Conservation (phyloP, 2,113 vertebrate species). For the Tyrannus savana region DNA sequence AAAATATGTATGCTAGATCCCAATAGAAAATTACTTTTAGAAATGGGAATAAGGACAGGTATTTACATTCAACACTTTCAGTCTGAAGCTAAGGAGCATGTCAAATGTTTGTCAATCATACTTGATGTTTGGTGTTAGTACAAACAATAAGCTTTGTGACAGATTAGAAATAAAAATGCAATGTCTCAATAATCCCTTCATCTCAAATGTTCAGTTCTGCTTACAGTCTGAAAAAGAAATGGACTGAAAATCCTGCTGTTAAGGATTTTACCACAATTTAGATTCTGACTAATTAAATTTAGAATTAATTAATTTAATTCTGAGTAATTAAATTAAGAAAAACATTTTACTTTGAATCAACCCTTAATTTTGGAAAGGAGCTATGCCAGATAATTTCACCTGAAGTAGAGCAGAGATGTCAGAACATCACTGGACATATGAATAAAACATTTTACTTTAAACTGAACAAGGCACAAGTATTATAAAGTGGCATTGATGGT, state of each 20-base stretch:
- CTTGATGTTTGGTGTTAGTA: not conserved
- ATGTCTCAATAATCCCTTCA: not conserved
- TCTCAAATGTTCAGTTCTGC: not conserved
- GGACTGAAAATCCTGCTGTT: not conserved
- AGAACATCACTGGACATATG: not conserved
- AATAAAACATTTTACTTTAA: not conserved
- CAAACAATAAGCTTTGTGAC: not conserved
- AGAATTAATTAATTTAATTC: not conserved
- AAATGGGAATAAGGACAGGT: not conserved
- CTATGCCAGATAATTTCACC: not conserved
- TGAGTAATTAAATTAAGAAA: not conserved
- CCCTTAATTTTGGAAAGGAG: not conserved
- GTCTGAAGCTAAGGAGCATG: not conserved
- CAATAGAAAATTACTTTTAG: not conserved
- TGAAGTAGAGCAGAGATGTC: not conserved
- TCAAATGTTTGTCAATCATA: not conserved
- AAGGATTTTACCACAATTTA: not conserved
- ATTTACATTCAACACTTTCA: not conserved
- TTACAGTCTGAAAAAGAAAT: not conserved
- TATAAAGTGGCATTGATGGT: not conserved
- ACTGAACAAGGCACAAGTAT: not conserved
- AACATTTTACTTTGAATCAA: not conserved
- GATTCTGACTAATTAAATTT: not conserved
- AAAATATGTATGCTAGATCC: not conserved
- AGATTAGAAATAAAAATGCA: not conserved